Base-by-base conservation (phyloP, 2,888 invertebrate species). In the Linyphia triangularis region DNA sequence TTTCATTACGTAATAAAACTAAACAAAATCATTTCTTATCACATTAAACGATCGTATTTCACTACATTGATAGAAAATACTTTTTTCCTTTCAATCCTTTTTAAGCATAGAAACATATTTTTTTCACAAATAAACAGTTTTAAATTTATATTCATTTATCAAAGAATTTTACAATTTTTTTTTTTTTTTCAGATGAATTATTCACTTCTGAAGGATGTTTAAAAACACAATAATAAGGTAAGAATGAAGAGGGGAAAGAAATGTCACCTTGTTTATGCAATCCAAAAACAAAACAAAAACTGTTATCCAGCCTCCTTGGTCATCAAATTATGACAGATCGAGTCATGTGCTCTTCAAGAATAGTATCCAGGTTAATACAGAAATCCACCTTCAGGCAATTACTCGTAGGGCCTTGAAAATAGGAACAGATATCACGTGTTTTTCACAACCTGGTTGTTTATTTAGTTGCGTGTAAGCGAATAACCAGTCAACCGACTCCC, bases 361-460 rank as follows among this genome's bases (percentile, higher is more conserved):
- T 5, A n/a, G n/a, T n/a, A n/a, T n/a, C 16, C 28, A 40, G 22
- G n/a, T 28, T 65, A 19, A 65, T 19, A 24, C 26, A 9, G 43
- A 43, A 43, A 24, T 70, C 28, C 13, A 43, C 4, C 43, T 43
- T 22, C 70, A 26, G 51, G 7, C 24, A 3, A 30, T 33, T 22
- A 73, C 16, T 19, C 26, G 73, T 73, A 7, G 57, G 73, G 30
- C 77, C 77, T 77, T 77, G 77, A 61, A 77, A 70, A n/a, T n/a
- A n/a, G n/a, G n/a, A n/a, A 77, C 37, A 6, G 37, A 24, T 63
- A 77, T 77, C 77, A 77, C 77, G 77, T 77, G 77, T 77, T 57
- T 63, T n/a, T n/a, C n/a, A n/a, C 72, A 28, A 51, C 40, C 73
- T 73, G 19, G 13, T 43, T 30, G 59, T 10, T 13, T 61, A 57